Evolutionary conservation across 2,113 vertebrate genomes (phyloP), one percentile per base, ranked within the genome.

Genomic region (Cebus imitator): DNA sequence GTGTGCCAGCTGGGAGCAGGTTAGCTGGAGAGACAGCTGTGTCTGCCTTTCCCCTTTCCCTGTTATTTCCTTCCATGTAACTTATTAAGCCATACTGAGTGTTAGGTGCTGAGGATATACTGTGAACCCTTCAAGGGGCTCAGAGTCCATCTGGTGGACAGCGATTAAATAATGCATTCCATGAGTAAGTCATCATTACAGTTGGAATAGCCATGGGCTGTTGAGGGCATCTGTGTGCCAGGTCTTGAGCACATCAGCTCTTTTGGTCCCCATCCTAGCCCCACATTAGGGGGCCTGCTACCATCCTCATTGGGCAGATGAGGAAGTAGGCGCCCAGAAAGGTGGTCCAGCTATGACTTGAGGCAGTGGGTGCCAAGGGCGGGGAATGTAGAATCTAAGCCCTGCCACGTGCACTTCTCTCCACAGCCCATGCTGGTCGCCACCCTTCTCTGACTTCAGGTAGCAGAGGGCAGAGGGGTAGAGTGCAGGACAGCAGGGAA

Each of bases 41-140:
- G 0, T 35, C 58, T 25, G 1, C 11, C 45, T 43, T 27, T 2
- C 17, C 23, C 3, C 5, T 40, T 23, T 32, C 3, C 43, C 55
- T 9, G 1, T 87, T 14, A 11, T 52, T 84, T 30, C 35, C 40
- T 48, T 35, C 57, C 13, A 14, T 3, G 0, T 20, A 1, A 30
- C 11, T 30, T 37, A 50, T 5, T 35, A 50, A 52, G 64, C 6
- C 27, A 1, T 20, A 2, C 32, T 1, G 17, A 23, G 10, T 21
- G 55, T 14, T 14, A 18, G 37, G 32, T 37, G 6, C 79, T 52
- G 20, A 20, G 64, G 35, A 40, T 40, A 32, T 57, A 2, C 8
- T 40, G 78, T 30, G 95, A 75, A 40, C 25, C 87, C 14, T 40
- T 68, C 48, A 48, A 2, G 52, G 68, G 86, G 45, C 72, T 87